Base-by-base conservation (phyloP, 2,888 invertebrate genomes). In the Agriopis marginaria region DNA sequence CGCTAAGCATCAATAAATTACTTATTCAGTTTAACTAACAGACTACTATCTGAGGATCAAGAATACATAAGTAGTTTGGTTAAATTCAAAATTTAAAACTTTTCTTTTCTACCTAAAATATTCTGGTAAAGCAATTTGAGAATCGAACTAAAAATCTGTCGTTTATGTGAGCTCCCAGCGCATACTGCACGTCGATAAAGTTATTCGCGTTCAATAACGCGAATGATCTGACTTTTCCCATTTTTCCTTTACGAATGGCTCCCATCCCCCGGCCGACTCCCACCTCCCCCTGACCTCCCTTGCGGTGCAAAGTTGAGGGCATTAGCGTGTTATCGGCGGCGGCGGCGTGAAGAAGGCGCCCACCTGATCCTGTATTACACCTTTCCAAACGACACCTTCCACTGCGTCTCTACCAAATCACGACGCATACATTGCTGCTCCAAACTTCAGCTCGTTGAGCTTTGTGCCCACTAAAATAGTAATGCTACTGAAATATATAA, bases 251-350 rank as follows among this genome's bases (percentile, higher is more conserved):
- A 83, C 85, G 79, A 88, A 86, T 86, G 83, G 81, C 80, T 83
- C 79, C 82, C 78, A 76, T 82, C 75, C 76, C 78, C 77, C 74
- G 77, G 39, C 74, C 76, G 60, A 63, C 80, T 75, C 66, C 70
- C 73, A 45, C 75, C 74, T 68, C 80, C 77, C 77, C 76, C 75
- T 70, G 73, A 83, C 87, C 80, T 90, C 90, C 89, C 80, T 87
- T 89, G 90, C 89, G 93, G 94, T 93, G 94, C 92, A 93, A 94
- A 93, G 93, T 94, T 94, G 94, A 93, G 92, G 92, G 92, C 93
- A 94, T 94, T 93, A 94, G 90, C 93, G 93, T 94, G 93, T 93
- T 93, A 94, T 94, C 94, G 92, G 92, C 82, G 88, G 87, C 86
- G 86, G 89, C 85, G 88, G 90, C 85, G 93, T 89, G 92, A 93